phyloP scores from a whole-genome alignment of 2,888 invertebrate genomes.

The Drosophila hawaiiensis region DNA sequence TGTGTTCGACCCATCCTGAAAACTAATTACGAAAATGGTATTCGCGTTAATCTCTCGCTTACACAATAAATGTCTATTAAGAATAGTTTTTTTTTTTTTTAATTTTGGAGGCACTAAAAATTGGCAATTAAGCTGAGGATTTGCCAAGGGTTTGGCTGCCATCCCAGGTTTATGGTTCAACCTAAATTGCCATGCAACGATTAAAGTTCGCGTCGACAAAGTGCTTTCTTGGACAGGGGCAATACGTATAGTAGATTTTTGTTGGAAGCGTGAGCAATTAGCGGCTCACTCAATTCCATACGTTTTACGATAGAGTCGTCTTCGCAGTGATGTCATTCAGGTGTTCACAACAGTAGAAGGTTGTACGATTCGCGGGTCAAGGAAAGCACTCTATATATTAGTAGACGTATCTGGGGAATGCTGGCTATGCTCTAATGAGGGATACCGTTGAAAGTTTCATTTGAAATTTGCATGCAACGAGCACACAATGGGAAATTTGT shows the following conservation, averaged over 20 bases:
- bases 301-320: slow-evolving; percentile 43
- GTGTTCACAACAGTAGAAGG: background rate
- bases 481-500: slow-evolving; percentile 53
- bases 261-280: slow-evolving; percentile 65
- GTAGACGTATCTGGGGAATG: slow-evolving; percentile 41
- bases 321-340: slow-evolving; percentile 71
- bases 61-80: slow-evolving; percentile 53
- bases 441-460: slow-evolving; percentile 38
- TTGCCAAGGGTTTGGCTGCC: slow-evolving; percentile 42
- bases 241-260: background rate
- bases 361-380: background rate
- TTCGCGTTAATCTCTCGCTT: slow-evolving; percentile 29
- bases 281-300: slow-evolving; percentile 62
- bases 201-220: slow-evolving; percentile 54
- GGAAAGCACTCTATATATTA: slow-evolving; percentile 17
- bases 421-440: slow-evolving; percentile 37
- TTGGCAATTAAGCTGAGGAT: slow-evolving; percentile 62
- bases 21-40: slow-evolving; percentile 64
- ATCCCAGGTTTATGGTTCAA: slow-evolving; percentile 40
- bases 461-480: slow-evolving; percentile 61
- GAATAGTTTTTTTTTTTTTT: slow-evolving; percentile 31
- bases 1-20: slow-evolving; percentile 8
- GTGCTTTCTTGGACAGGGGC: slow-evolving; percentile 35
- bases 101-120: slow-evolving; percentile 65
- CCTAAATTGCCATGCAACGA: slow-evolving; percentile 63